These are phyloP conservation scores for Dryobotodes eremita DNA, from an alignment of 2,888 invertebrate species.

Conservation along the genomic window DNA sequence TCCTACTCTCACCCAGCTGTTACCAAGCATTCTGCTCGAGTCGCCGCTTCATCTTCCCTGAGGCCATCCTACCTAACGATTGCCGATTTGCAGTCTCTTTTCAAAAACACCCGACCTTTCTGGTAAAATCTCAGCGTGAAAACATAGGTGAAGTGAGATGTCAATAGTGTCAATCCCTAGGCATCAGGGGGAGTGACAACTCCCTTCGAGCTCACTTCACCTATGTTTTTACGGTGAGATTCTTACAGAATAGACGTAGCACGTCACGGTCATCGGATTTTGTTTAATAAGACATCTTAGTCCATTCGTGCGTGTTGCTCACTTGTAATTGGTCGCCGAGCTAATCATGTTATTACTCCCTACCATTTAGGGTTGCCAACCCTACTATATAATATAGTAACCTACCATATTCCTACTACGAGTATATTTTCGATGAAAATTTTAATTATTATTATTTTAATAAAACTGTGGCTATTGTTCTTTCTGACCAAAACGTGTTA, in stretches of 20 bases:
- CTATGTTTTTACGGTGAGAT: not conserved
- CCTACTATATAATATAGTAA: too few relatives aligned
- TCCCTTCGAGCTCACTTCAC: not conserved
- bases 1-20: not conserved
- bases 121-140: not conserved
- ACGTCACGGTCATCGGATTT: not conserved
- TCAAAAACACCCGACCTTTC: too few relatives aligned
- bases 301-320: slow-evolving; percentile 25
- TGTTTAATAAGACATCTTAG: not conserved
- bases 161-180: not conserved
- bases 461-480: too few relatives aligned
- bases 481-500: too few relatives aligned
- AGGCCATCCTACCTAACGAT: not conserved
- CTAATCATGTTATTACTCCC: slow-evolving; percentile 23
- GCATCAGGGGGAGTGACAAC: too few relatives aligned
- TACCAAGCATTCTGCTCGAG: not conserved
- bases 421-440: too few relatives aligned
- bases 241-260: not conserved
- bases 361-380: too few relatives aligned
- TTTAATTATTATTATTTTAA: too few relatives aligned
- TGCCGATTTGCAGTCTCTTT: not conserved
- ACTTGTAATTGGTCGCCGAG: slow-evolving; percentile 17
- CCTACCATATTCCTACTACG: too few relatives aligned
- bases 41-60: too few relatives aligned
- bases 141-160: not conserved